Percentiles rank a stretch among this genome's conserved stretches.
phyloP scores from a whole-genome alignment of 2,888 invertebrate species.

The Colostygia pectinataria region DNA sequence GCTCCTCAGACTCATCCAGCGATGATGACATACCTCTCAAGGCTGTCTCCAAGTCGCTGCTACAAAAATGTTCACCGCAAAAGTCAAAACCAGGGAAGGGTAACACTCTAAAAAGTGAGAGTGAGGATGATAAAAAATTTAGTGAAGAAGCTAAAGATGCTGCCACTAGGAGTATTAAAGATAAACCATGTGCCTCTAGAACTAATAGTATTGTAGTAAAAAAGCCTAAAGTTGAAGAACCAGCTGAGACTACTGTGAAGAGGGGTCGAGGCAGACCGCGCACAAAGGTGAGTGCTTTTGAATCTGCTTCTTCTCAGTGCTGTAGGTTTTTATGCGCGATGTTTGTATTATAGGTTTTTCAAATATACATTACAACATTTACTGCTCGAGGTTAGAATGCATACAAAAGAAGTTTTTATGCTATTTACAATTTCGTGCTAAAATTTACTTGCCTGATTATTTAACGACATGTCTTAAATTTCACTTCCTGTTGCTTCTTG shows the following conservation, averaged over 20 bases:
- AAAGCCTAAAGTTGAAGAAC: slow-evolving; percentile 68
- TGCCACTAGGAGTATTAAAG: slow-evolving; percentile 57
- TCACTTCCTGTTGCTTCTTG: no score
- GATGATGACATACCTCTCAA: slow-evolving; percentile 75
- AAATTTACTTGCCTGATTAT: no score
- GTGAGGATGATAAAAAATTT: slow-evolving; percentile 58
- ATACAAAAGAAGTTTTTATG: no score
- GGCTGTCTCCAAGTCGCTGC: slow-evolving; percentile 66
- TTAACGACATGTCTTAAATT: no score
- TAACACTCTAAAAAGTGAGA: slow-evolving; percentile 53
- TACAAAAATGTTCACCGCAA: slow-evolving; percentile 58
- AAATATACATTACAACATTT: no score
- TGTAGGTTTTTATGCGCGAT: no score
- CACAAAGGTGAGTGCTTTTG: slow-evolving; percentile 63
- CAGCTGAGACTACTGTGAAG: slow-evolving; percentile 53
- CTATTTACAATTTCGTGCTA: no score
- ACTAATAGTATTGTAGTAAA: slow-evolving; percentile 52
- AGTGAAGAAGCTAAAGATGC: slow-evolving; percentile 57
- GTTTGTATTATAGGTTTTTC: no score
- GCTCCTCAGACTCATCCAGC: slow-evolving; percentile 72
- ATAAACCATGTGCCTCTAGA: slow-evolving; percentile 61
- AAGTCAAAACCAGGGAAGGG: slow-evolving; percentile 53
- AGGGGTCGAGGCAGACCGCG: slow-evolving; percentile 66
- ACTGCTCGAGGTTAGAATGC: no score
- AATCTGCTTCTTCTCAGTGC: background rate